Evolutionary conservation across 2,113 vertebrate genomes (phyloP).

Genomic region (Rhinopomastus cyanomelas): DNA sequence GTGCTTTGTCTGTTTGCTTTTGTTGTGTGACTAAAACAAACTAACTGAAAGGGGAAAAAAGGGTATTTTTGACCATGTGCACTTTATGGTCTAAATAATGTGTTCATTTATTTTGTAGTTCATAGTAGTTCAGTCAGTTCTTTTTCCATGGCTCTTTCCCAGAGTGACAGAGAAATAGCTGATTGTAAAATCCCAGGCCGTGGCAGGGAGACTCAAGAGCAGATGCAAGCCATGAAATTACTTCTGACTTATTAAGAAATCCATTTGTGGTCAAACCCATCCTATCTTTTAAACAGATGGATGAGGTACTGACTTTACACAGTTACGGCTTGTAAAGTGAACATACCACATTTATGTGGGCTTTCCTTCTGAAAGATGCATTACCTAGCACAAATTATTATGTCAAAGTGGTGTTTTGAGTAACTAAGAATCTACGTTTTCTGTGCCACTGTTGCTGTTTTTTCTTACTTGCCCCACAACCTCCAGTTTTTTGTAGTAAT

Average conservation of each 20-base stretch:
- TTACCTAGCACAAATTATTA: background rate
- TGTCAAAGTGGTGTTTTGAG: background rate
- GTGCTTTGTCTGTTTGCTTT: background rate
- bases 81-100: background rate
- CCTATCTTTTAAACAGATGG: background rate
- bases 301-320: background rate
- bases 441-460: background rate
- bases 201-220: background rate
- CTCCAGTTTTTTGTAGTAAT: background rate
- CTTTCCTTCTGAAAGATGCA: background rate
- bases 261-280: background rate
- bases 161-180: slow-evolving; percentile 7
- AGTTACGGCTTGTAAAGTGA: background rate
- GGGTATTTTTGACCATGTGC: background rate
- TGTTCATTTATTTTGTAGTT: background rate
- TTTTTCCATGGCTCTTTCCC: slow-evolving; percentile 5
- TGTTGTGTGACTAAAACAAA: background rate
- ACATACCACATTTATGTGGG: background rate
- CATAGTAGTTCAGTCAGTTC: background rate
- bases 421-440: background rate
- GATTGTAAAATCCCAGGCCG: slow-evolving; percentile 35
- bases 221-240: background rate
- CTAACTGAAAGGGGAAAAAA: background rate
- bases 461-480: background rate
- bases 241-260: background rate